Percentiles rank a stretch among this genome's conserved stretches.
Evolutionary conservation across 2,113 vertebrate genomes (phyloP).

Genomic region (Tetraodon nigroviridis): DNA sequence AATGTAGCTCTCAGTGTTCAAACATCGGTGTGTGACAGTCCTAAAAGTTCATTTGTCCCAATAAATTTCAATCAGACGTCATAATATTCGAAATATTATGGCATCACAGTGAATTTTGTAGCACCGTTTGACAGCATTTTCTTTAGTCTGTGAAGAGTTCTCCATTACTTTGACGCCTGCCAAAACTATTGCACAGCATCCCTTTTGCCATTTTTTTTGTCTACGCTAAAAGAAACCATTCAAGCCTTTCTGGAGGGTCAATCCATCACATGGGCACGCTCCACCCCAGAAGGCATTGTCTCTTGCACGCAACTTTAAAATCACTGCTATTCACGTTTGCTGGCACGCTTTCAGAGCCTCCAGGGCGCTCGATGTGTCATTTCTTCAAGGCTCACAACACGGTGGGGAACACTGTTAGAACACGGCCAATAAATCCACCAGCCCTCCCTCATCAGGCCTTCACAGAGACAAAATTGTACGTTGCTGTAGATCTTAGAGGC

Average conservation of each 20-base stretch:
- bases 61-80: slow-evolving; percentile 11
- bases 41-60: slow-evolving; percentile 28
- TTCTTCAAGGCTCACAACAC: slow-evolving; percentile 19
- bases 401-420: slow-evolving; percentile 12
- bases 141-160: slow-evolving; percentile 28
- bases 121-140: slow-evolving; percentile 10
- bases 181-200: slow-evolving; percentile 43
- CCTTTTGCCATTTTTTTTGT: slow-evolving; percentile 39
- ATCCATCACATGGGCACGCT: slow-evolving; percentile 42
- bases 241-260: slow-evolving; percentile 46
- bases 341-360: slow-evolving; percentile 45
- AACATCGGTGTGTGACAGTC: slow-evolving; percentile 33
- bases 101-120: slow-evolving; percentile 26
- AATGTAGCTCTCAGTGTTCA: slow-evolving; percentile 41
- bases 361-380: slow-evolving; percentile 34
- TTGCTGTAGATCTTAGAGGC: slow-evolving; percentile 9
- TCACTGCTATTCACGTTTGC: slow-evolving; percentile 31
- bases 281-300: slow-evolving; percentile 36
- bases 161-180: slow-evolving; percentile 22
- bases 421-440: slow-evolving; percentile 23
- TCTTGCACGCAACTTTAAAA: slow-evolving; percentile 60
- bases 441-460: slow-evolving; percentile 34
- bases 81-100: slow-evolving; percentile 23
- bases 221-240: slow-evolving; percentile 42
- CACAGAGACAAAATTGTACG: slow-evolving; percentile 18